phyloP scores from a whole-genome alignment of 2,888 invertebrate genomes.

The Resseliella maxima region DNA sequence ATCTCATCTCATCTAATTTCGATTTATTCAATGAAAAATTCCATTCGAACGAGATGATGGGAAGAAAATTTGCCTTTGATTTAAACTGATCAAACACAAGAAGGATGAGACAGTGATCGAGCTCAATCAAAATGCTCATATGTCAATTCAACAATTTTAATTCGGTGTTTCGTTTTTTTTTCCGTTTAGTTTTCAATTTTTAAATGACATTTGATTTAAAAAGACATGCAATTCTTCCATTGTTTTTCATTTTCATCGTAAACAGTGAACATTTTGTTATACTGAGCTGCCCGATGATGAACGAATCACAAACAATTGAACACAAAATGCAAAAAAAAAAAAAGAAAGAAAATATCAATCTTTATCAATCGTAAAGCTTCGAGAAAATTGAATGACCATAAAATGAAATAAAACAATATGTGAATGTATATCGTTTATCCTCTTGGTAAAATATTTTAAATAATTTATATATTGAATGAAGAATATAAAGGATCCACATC shows the following conservation, averaged over 20 bases:
- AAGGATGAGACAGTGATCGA: neutral
- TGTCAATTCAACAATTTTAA: conserved; percentile 9
- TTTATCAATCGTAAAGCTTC: neutral
- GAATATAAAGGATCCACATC: conserved; percentile 23
- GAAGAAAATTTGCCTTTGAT: neutral
- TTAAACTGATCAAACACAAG: neutral
- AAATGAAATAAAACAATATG: neutral
- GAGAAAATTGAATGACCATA: neutral
- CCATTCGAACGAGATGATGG: neutral
- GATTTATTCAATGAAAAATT: neutral
- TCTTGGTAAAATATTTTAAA: neutral
- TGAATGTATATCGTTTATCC: neutral
- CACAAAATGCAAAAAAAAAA: neutral
- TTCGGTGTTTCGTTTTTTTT: neutral
- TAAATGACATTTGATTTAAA: neutral
- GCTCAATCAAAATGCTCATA: neutral
- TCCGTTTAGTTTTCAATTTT: neutral
- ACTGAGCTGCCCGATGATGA: too few species aligned
- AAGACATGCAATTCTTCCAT: neutral
- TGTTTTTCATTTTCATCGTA: neutral
- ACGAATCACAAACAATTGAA: neutral
- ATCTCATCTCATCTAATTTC: neutral
- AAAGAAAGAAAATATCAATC: neutral
- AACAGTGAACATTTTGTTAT: too few species aligned
- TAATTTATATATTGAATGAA: conserved; percentile 24